A percentile compares a stretch with the other conserved stretches of the same genome.
Evolutionary conservation across 30 jellyfish, hydroid and myxozoan genomes (phyloP).

Genomic region (Euphysa ruthae): DNA sequence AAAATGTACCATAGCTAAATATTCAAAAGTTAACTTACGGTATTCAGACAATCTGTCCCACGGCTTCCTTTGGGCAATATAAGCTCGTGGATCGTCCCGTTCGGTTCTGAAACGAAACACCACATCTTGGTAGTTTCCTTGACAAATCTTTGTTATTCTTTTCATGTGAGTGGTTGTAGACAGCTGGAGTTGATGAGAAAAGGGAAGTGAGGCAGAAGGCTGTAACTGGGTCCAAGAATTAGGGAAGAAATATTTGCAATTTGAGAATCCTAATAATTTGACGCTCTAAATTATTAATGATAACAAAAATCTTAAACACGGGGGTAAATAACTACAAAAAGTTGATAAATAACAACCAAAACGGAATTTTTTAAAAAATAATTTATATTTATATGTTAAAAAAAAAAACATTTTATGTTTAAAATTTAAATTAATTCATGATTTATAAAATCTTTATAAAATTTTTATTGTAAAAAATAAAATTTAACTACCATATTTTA

Average conservation of each 20-base stretch:
- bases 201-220: conserved; percentile 28
- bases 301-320: too few relatives aligned
- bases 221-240: conserved; percentile 13
- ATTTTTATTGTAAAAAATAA: too few relatives aligned
- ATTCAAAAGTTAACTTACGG: conserved; percentile 73
- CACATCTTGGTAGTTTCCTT: conserved; percentile 59
- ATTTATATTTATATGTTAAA: too few relatives aligned
- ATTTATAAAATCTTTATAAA: too few relatives aligned
- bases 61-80: conserved; percentile 59
- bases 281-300: neutral
- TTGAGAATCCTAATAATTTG: neutral
- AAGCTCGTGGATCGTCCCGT: conserved; percentile 90
- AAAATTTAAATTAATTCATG: too few relatives aligned
- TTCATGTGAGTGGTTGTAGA: conserved; percentile 27
- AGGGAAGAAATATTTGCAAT: conserved; percentile 7
- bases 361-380: too few relatives aligned
- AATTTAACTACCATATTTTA: too few relatives aligned
- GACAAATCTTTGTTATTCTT: conserved; percentile 15
- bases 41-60: conserved; percentile 79
- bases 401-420: too few relatives aligned
- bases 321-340: too few relatives aligned
- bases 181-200: neutral
- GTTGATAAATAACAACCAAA: too few relatives aligned
- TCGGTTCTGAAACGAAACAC: conserved; percentile 92
- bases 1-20: too few relatives aligned